phyloP scores from a whole-genome alignment of 2,797 vertebrate species.

The Anomalospiza imberbis region DNA sequence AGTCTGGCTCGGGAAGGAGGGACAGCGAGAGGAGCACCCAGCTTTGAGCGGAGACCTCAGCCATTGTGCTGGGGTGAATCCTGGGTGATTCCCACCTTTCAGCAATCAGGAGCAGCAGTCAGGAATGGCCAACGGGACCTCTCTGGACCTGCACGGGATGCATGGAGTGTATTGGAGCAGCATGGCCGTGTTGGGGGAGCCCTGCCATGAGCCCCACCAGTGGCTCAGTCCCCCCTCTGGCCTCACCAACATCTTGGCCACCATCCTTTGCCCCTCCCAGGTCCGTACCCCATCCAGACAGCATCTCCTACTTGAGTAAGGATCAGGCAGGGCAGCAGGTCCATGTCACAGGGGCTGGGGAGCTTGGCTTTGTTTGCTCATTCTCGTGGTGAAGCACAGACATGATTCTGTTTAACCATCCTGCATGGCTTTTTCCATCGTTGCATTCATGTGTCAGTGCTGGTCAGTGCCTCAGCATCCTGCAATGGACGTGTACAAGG shows the following conservation, averaged over 20 bases:
- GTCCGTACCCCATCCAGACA: neutral
- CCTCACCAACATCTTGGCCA: neutral
- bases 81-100: neutral
- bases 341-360: neutral
- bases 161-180: neutral
- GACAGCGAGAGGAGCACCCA: fast-evolving
- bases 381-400: neutral
- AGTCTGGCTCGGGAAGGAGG: neutral
- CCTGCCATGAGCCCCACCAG: neutral
- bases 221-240: neutral
- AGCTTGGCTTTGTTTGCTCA: neutral
- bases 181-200: fast-evolving
- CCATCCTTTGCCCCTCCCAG: neutral
- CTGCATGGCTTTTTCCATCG: fast-evolving
- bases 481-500: fast-evolving
- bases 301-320: neutral
- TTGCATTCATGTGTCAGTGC: neutral
- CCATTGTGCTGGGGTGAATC: neutral
- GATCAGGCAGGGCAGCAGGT: neutral
- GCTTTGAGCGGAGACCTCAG: neutral
- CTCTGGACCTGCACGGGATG: neutral
- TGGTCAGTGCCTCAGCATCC: fast-evolving
- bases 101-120: neutral
- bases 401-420: neutral
- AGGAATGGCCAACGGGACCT: neutral